Evolutionary conservation across 2,113 vertebrate species (phyloP).

Genomic region (Mesoclemmys tuberculata): DNA sequence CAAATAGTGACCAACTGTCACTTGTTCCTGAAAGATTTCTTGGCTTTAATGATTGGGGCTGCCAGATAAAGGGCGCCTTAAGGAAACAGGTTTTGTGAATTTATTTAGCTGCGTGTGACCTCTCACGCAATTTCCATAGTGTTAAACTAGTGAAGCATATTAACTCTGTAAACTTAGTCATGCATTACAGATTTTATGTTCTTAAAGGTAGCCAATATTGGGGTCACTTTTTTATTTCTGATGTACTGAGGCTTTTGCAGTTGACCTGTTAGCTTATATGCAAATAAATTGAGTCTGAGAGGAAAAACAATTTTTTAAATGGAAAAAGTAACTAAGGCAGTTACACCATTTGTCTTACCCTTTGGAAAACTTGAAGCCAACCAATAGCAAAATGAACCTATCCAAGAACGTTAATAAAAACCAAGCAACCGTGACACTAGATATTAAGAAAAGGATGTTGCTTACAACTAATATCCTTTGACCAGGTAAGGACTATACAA

Average conservation of each 20-base stretch:
- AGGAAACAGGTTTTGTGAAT: neutral
- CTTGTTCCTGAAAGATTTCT: neutral
- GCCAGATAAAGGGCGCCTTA: neutral
- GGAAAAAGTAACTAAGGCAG: neutral
- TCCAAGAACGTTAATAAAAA: neutral
- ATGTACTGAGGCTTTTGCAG: neutral
- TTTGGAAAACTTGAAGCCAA: neutral
- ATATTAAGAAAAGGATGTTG: neutral
- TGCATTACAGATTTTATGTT: rapidly evolving
- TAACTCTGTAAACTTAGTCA: neutral
- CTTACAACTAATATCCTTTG: neutral
- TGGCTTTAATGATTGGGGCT: neutral
- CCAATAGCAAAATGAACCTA: neutral
- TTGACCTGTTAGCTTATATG: neutral
- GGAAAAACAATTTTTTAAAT: rapidly evolving
- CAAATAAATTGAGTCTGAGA: neutral
- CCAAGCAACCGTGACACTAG: neutral
- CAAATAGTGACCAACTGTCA: neutral
- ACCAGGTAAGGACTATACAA: neutral
- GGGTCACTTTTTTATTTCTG: neutral
- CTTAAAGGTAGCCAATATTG: neutral
- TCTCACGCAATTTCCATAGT: neutral
- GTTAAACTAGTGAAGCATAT: neutral
- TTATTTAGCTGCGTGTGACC: neutral
- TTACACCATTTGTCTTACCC: neutral